These are phyloP conservation scores for Varecia variegata DNA, from an alignment of 2,797 vertebrate genomes.

Conservation along the genomic window DNA sequence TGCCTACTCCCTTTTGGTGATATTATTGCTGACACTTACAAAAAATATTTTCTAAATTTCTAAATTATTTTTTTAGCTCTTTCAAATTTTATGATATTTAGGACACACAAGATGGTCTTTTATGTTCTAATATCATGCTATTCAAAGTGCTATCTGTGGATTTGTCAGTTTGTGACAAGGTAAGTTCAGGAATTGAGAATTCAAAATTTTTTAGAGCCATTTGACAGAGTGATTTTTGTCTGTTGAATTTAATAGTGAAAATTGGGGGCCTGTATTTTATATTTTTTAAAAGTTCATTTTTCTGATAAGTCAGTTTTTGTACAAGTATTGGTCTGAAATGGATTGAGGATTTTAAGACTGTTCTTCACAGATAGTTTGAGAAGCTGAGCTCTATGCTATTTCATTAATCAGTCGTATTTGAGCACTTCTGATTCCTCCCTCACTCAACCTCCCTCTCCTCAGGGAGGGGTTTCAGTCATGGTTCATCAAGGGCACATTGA, in stretches of 20 bases:
- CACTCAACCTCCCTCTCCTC: not conserved
- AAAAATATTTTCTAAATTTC: not conserved
- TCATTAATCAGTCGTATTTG: not conserved
- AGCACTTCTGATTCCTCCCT: not conserved
- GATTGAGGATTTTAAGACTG: not conserved
- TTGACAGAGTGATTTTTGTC: not conserved
- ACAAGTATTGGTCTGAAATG: not conserved
- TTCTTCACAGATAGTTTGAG: not conserved
- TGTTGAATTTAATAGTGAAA: slow-evolving; percentile 14
- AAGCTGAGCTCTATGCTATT: not conserved
- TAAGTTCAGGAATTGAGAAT: slow-evolving; percentile 2
- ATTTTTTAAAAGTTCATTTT: not conserved
- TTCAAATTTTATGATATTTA: not conserved
- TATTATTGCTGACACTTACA: not conserved
- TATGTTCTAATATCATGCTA: not conserved
- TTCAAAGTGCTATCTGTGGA: not conserved
- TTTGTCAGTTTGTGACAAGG: not conserved
- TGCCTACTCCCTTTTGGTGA: not conserved
- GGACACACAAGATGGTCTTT: not conserved
- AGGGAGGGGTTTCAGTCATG: not conserved
- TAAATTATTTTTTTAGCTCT: not conserved
- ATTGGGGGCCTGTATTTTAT: not conserved
- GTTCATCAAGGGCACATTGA: not conserved
- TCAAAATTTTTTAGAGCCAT: not conserved
- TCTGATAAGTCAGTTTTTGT: not conserved